These are phyloP conservation scores for Sinocyclocheilus maitianheensis DNA, from an alignment of 2,113 vertebrate species.

Conservation along the genomic window DNA sequence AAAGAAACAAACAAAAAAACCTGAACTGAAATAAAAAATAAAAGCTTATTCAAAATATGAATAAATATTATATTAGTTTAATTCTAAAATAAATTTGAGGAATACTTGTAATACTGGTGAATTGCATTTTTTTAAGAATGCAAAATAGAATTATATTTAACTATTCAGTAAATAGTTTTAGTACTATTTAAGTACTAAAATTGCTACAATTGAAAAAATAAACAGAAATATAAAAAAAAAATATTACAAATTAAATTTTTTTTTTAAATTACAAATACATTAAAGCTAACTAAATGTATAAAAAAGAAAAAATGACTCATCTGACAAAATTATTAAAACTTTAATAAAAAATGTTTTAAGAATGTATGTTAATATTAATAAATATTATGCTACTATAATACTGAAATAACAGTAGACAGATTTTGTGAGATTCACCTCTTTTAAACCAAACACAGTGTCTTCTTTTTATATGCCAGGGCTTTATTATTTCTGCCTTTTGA, in stretches of 20 bases:
- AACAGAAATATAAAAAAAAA: no score
- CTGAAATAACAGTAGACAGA: not conserved
- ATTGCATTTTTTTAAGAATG: not conserved
- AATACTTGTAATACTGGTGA: not conserved
- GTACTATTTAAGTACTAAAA: no score
- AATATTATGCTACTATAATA: not conserved
- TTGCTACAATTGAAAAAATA: no score
- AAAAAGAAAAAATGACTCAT: no score
- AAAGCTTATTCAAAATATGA: not conserved
- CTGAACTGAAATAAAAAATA: not conserved
- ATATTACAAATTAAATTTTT: no score
- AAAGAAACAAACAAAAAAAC: not conserved
- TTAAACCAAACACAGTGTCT: not conserved
- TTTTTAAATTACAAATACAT: no score
- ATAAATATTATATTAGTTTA: not conserved
- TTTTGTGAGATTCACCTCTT: not conserved
- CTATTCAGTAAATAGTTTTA: no score
- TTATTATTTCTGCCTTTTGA: not conserved
- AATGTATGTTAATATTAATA: not conserved
- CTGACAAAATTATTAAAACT: not conserved
- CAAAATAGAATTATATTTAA: no score
- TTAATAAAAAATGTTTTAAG: not conserved
- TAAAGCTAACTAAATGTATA: no score
- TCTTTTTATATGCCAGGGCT: not conserved
- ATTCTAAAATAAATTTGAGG: not conserved